These are phyloP conservation scores for Serilophus lunatus DNA, from an alignment of 2,113 vertebrate genomes.

Conservation along the genomic window DNA sequence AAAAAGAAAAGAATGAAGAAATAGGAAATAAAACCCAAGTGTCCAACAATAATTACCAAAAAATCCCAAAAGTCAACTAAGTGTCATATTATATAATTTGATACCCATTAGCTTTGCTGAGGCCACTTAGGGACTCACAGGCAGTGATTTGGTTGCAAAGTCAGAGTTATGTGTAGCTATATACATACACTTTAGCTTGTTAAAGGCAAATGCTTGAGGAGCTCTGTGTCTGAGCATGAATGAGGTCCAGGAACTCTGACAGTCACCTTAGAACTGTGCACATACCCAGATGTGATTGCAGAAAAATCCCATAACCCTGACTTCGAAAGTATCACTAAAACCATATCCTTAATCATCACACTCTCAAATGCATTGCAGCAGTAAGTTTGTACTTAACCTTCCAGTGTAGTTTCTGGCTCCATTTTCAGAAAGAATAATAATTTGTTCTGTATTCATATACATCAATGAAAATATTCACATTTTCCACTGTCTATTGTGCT, in stretches of 20 bases:
- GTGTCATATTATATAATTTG: not conserved
- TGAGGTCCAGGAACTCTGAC: not conserved
- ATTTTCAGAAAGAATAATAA: not conserved
- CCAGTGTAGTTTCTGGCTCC: not conserved
- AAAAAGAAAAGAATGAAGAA: not conserved
- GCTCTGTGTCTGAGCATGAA: not conserved
- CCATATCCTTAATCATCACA: not conserved
- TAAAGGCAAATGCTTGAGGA: not conserved
- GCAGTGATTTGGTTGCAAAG: not conserved
- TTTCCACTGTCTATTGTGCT: not conserved
- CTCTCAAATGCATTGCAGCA: not conserved
- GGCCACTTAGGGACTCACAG: fast-evolving
- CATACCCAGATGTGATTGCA: not conserved
- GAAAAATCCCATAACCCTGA: not conserved
- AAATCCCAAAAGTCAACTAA: not conserved
- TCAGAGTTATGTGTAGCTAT: not conserved
- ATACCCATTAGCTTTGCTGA: not conserved
- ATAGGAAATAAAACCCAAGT: not conserved
- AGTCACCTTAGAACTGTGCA: not conserved
- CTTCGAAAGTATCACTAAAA: not conserved
- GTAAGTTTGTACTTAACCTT: not conserved
- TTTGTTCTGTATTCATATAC: not conserved
- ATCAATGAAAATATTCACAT: not conserved
- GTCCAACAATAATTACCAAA: not conserved
- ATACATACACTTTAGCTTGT: not conserved